A percentile compares a stretch with the other conserved stretches of the same genome.
phyloP scores from a whole-genome alignment of 2,888 invertebrate genomes.

The Caradrina kadenii region DNA sequence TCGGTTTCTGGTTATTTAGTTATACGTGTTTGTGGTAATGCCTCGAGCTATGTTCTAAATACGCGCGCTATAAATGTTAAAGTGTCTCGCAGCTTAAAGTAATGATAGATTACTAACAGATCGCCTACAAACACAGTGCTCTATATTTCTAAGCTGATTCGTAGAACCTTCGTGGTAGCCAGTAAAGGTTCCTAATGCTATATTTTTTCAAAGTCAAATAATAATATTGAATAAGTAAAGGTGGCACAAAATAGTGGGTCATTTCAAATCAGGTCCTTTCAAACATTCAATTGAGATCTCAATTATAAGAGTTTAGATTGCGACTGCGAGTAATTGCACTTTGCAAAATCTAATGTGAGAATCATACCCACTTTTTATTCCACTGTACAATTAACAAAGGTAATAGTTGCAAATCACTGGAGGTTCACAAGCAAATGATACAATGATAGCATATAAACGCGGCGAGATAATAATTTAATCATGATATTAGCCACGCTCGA shows the following conservation, averaged over 20 bases:
- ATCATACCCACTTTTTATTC: slow-evolving; percentile 42
- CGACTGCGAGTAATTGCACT: slow-evolving; percentile 26
- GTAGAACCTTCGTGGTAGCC: slow-evolving; percentile 29
- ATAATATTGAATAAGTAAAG: background rate
- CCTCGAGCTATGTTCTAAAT: slow-evolving; percentile 48
- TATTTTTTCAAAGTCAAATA: slow-evolving; percentile 13
- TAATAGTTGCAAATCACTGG: slow-evolving; percentile 76
- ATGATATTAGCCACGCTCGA: slow-evolving; percentile 78
- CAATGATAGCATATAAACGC: slow-evolving; percentile 78
- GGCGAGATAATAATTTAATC: slow-evolving; percentile 84
- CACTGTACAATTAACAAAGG: slow-evolving; percentile 56
- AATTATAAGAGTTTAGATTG: slow-evolving; percentile 12
- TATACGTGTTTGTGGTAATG: slow-evolving; percentile 18
- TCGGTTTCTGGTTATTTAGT: slow-evolving; percentile 50
- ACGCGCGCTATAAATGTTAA: slow-evolving; percentile 49
- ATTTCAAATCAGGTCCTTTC: background rate
- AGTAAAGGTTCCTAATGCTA: slow-evolving; percentile 12
- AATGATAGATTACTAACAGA: slow-evolving; percentile 54
- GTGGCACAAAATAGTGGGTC: background rate
- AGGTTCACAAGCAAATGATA: slow-evolving; percentile 80
- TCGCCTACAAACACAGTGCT: slow-evolving; percentile 58
- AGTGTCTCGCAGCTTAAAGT: slow-evolving; percentile 50
- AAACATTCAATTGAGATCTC: slow-evolving; percentile 27
- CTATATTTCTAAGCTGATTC: slow-evolving; percentile 48
- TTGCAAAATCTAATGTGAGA: slow-evolving; percentile 40